Evolutionary conservation across 2,113 vertebrate genomes (phyloP).

Genomic region (Oreotrochilus melanogaster): DNA sequence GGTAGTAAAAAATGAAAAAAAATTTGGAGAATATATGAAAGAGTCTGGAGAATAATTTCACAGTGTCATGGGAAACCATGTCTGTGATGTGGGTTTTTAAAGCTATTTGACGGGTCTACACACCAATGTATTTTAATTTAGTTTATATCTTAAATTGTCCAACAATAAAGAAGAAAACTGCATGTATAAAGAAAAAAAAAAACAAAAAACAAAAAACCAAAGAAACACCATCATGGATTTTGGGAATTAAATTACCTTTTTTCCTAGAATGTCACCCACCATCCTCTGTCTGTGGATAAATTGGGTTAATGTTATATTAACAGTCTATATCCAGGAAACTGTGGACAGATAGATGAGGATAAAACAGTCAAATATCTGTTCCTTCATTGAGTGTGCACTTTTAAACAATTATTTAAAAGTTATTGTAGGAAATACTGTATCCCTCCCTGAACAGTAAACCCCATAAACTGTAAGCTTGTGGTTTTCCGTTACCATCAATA

Average conservation of each 20-base stretch:
- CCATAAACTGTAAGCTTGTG: fast-evolving
- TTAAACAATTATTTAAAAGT: not conserved
- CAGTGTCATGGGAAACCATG: not conserved
- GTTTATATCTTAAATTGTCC: not conserved
- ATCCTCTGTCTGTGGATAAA: not conserved
- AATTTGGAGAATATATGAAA: not conserved
- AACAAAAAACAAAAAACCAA: not conserved
- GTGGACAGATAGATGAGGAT: not conserved
- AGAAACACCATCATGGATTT: not conserved
- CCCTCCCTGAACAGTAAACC: not conserved
- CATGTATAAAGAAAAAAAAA: not conserved
- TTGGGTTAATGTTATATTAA: not conserved
- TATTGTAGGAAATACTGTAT: not conserved
- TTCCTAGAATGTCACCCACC: not conserved
- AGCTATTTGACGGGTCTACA: fast-evolving
- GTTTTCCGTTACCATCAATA: not conserved
- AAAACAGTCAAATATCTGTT: not conserved
- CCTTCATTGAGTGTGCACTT: not conserved
- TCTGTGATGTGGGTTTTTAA: not conserved
- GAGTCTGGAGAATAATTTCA: not conserved
- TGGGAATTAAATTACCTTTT: not conserved
- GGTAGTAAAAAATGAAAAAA: not conserved
- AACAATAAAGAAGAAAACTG: not conserved
- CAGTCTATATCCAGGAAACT: not conserved
- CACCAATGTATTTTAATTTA: not conserved